Percentiles rank a stretch among this genome's conserved stretches.
Evolutionary conservation across 1,140 invertebrate species (phyloP).

Genomic region (Trialeurodes vaporariorum): DNA sequence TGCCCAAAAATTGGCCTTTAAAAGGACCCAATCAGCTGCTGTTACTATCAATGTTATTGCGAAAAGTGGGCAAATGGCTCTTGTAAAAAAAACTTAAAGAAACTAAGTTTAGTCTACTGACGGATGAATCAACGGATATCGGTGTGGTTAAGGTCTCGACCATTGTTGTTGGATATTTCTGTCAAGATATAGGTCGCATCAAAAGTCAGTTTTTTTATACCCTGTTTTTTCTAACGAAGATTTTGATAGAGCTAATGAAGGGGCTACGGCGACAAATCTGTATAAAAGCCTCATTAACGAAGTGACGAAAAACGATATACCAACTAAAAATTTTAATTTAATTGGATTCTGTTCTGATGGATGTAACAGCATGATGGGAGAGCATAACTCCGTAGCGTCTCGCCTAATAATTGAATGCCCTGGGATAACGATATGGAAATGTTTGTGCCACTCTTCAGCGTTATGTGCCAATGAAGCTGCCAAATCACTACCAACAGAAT

Average conservation of each 20-base stretch:
- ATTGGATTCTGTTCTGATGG: constrained; percentile 34
- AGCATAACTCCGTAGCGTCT: constrained; percentile 29
- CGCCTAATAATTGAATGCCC: constrained; percentile 24
- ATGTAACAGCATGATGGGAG: constrained; percentile 32
- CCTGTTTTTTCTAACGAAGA: constrained; percentile 21
- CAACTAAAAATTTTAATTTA: constrained; percentile 29
- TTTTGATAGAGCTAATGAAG: constrained; percentile 15
- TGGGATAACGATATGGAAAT: constrained; percentile 31
- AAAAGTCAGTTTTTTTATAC: constrained; percentile 29
- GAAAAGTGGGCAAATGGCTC: too few species aligned
- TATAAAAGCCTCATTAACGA: constrained; percentile 23
- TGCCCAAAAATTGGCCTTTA: too few species aligned
- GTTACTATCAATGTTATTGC: too few species aligned
- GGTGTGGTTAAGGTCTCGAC: constrained; percentile 18
- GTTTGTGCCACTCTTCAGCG: constrained; percentile 33
- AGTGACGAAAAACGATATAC: constrained; percentile 26
- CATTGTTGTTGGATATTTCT: constrained; percentile 26
- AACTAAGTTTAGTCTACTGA: constrained; percentile 23
- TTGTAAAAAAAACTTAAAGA: constrained; percentile 21
- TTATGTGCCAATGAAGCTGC: constrained; percentile 31
- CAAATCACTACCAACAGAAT: constrained; percentile 27
- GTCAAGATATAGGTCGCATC: constrained; percentile 22
- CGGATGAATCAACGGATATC: constrained; percentile 28
- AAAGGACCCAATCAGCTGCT: too few species aligned
- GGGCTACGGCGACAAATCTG: constrained; percentile 27